Conservation (phyloP, 2,113 vertebrate species). For the Azemiops feae region DNA sequence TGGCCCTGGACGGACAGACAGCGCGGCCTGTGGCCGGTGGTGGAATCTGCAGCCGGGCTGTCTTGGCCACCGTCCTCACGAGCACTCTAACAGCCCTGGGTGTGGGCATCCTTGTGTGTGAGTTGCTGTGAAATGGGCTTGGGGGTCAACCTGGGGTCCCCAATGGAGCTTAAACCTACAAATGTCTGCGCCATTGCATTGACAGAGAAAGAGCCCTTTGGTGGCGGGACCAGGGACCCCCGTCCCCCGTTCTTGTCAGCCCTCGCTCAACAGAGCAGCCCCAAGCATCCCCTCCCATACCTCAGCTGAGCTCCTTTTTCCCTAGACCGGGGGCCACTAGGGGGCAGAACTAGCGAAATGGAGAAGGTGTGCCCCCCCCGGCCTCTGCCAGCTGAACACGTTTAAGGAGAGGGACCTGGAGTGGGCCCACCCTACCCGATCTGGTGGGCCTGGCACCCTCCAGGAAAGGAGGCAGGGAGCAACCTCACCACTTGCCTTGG, state of each 20-base stretch:
- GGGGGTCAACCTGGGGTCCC: background rate
- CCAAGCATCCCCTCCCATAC: background rate
- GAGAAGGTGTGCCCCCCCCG: background rate
- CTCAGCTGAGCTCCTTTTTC: background rate
- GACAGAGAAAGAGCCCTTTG: background rate
- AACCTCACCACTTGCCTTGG: background rate
- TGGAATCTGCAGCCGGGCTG: constrained; percentile 16
- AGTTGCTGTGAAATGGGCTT: constrained; percentile 10
- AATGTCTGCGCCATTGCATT: background rate
- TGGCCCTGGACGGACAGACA: background rate
- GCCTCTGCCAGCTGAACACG: background rate
- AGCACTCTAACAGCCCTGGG: constrained; percentile 14
- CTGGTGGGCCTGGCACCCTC: background rate
- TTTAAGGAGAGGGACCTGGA: background rate
- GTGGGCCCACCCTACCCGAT: background rate
- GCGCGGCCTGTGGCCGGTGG: background rate
- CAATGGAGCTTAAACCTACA: background rate
- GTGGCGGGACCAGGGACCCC: background rate
- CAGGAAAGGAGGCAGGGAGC: background rate
- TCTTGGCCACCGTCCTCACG: fast-evolving
- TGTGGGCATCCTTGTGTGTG: constrained; percentile 70
- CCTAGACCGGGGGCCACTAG: background rate
- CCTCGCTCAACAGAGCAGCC: background rate
- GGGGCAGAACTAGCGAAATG: background rate
- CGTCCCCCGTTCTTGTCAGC: background rate